Percentiles rank a stretch among this genome's conserved stretches.
Conservation (phyloP, 1,140 invertebrate species). For the Bombus sibiricus region DNA sequence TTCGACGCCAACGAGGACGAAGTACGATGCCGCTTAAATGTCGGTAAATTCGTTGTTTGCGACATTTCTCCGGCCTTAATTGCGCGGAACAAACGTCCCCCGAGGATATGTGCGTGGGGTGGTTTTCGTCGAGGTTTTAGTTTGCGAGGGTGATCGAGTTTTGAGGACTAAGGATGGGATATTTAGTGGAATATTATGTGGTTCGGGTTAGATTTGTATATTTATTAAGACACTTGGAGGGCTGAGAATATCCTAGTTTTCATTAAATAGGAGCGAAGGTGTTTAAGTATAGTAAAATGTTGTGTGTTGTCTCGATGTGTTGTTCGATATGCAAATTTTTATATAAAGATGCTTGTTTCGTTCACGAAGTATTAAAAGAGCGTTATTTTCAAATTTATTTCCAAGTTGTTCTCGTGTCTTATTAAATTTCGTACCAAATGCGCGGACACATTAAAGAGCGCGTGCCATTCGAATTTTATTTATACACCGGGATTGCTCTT, state of each 20-base stretch:
- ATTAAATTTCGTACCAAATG: not conserved
- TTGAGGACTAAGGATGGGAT: not conserved
- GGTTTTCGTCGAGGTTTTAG: not conserved
- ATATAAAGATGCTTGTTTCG: not conserved
- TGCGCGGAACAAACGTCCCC: not conserved
- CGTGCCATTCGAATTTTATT: not conserved
- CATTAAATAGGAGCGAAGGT: too few relatives aligned
- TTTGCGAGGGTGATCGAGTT: not conserved
- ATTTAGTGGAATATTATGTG: too few relatives aligned
- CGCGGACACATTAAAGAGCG: not conserved
- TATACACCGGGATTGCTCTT: not conserved
- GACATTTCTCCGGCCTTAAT: not conserved
- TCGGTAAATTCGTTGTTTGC: not conserved
- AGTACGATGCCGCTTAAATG: not conserved
- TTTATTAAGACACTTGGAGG: too few relatives aligned
- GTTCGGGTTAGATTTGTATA: too few relatives aligned
- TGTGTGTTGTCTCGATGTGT: too few relatives aligned
- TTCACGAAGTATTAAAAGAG: not conserved
- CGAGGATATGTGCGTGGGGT: not conserved
- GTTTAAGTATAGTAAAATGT: too few relatives aligned
- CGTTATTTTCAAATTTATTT: not conserved
- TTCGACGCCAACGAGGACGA: not conserved
- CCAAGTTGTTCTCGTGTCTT: too few relatives aligned
- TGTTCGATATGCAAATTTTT: not conserved
- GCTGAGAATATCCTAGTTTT: too few relatives aligned